These are phyloP conservation scores for Sphyrna mokarran DNA, from an alignment of 2,113 vertebrate genomes.

Conservation along the genomic window DNA sequence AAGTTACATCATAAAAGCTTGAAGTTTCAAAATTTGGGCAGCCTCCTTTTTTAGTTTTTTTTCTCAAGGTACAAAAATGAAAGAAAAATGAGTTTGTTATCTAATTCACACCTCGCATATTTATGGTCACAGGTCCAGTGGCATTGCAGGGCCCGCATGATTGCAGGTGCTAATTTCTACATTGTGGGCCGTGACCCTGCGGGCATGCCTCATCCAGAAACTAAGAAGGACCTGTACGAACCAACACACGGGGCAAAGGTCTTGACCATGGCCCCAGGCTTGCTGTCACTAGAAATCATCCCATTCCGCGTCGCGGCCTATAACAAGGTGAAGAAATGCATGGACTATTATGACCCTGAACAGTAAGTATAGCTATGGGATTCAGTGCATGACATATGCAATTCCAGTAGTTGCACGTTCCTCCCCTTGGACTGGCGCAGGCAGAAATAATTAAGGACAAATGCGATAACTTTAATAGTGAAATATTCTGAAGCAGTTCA, in stretches of 20 bases:
- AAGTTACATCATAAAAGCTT: background rate
- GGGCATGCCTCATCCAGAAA: constrained; percentile 90
- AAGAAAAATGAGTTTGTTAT: background rate
- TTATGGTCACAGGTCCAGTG: constrained; percentile 79
- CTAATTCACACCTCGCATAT: background rate
- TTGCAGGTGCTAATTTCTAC: constrained; percentile 96
- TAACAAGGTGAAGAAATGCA: constrained; percentile 83
- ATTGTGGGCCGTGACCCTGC: constrained; percentile 95
- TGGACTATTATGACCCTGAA: constrained; percentile 89
- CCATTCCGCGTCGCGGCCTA: constrained; percentile 96
- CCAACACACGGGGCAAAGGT: constrained; percentile 92
- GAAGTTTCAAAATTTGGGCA: background rate
- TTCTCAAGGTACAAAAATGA: background rate
- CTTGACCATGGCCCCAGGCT: constrained; percentile 93
- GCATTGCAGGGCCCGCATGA: constrained; percentile 95
- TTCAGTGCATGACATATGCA: background rate
- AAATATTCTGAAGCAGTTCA: background rate
- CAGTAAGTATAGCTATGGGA: constrained; percentile 67
- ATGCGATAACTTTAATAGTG: background rate
- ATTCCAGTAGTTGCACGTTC: background rate
- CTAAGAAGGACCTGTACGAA: constrained; percentile 90
- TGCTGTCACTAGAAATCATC: constrained; percentile 89
- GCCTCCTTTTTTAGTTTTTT: background rate
- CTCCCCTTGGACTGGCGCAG: background rate
- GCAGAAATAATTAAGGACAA: background rate